Conservation (phyloP, 2,888 invertebrate genomes). For the Eristalinus sepulchralis region DNA sequence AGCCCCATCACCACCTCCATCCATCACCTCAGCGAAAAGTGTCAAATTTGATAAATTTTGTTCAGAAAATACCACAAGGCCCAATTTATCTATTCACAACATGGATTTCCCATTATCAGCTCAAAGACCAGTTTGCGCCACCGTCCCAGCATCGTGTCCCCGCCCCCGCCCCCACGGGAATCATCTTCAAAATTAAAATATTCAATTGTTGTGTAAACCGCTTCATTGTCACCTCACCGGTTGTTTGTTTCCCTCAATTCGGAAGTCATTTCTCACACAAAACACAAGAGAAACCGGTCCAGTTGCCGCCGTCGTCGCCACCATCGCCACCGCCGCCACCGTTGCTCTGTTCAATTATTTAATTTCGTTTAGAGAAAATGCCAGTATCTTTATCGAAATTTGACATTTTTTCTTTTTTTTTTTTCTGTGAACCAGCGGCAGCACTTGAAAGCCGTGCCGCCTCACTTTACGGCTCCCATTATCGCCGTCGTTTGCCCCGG, state of each 20-base stretch:
- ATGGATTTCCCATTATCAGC: not conserved
- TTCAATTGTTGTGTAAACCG: conserved; percentile 52
- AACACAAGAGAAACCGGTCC: conserved; percentile 46
- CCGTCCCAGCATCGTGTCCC: not conserved
- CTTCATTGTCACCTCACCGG: conserved; percentile 41
- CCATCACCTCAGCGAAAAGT: not conserved
- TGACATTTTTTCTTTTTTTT: conserved; percentile 62
- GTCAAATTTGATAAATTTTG: not conserved
- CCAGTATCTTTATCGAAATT: conserved; percentile 68
- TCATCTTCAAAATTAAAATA: conserved; percentile 43
- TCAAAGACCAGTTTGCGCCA: not conserved
- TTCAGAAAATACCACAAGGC: not conserved
- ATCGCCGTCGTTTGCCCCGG: conserved; percentile 49
- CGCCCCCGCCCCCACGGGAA: not conserved
- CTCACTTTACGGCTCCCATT: conserved; percentile 67
- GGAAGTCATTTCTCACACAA: conserved; percentile 57
- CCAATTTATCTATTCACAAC: not conserved
- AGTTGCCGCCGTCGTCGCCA: not conserved
- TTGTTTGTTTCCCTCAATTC: conserved; percentile 51
- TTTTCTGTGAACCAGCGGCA: not conserved
- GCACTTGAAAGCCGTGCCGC: conserved; percentile 61
- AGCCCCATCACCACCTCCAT: not conserved
- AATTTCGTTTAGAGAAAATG: conserved; percentile 69
- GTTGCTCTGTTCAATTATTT: conserved; percentile 61
- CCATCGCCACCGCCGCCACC: not conserved